Conservation (phyloP, 2,113 vertebrate genomes). For the Rhodinocichla rosea region DNA sequence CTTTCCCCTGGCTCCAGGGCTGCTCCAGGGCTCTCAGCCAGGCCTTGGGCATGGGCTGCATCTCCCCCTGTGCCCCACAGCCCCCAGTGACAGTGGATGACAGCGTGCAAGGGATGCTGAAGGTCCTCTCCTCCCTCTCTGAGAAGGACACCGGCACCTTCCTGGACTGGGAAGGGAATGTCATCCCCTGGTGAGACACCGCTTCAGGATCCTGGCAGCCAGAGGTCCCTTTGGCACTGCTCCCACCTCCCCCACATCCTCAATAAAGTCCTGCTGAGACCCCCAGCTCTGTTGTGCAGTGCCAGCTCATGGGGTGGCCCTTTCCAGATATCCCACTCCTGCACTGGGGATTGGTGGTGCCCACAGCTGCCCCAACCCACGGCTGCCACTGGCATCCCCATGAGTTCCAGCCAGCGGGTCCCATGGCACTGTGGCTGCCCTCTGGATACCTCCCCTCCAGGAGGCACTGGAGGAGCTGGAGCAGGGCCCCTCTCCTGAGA, state of each 20-base stretch:
- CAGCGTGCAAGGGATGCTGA: conserved; percentile 46
- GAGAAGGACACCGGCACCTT: conserved; percentile 53
- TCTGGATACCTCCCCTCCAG: neutral
- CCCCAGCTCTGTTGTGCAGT: neutral
- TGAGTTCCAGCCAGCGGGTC: neutral
- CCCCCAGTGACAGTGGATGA: neutral
- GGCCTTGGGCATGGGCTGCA: neutral
- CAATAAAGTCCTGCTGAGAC: neutral
- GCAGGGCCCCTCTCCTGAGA: neutral
- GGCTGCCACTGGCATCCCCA: neutral
- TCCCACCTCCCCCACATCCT: neutral
- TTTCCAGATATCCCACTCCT: neutral
- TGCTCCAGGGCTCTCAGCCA: neutral
- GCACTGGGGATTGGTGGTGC: neutral
- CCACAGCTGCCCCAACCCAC: neutral
- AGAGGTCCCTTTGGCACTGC: neutral
- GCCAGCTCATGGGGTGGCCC: neutral
- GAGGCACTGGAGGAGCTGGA: neutral
- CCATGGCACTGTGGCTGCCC: neutral
- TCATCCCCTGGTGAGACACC: conserved; percentile 37
- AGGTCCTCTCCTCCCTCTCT: conserved; percentile 16
- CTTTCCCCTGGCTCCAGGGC: neutral
- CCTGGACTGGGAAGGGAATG: conserved; percentile 55
- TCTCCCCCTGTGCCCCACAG: neutral
- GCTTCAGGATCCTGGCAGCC: neutral